These are phyloP conservation scores for Parnassius smintheus DNA, from an alignment of 2,888 invertebrate genomes.

Conservation along the genomic window DNA sequence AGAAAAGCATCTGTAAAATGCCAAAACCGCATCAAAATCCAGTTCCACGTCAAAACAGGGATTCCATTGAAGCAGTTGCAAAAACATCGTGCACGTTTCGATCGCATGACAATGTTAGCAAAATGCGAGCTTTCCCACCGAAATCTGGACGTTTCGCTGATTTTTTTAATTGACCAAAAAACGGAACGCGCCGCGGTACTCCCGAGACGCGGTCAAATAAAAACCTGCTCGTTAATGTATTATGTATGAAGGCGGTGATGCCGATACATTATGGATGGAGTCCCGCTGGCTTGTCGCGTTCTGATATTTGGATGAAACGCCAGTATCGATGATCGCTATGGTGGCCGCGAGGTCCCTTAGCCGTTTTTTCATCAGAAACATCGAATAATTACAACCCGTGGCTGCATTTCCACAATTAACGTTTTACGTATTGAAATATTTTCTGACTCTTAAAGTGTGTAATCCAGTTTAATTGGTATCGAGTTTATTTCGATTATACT, in stretches of 20 bases:
- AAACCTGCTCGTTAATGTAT: slow-evolving; percentile 77
- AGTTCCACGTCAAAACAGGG: slow-evolving; percentile 50
- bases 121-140: slow-evolving; percentile 70
- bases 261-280: slow-evolving; percentile 76
- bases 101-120: slow-evolving; percentile 54
- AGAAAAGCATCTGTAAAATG: slow-evolving; percentile 40
- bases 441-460: slow-evolving; percentile 16
- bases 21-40: slow-evolving; percentile 44
- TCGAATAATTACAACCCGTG: slow-evolving; percentile 39
- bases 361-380: slow-evolving; percentile 63
- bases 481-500: slow-evolving; percentile 7
- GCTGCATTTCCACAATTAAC: slow-evolving; percentile 33
- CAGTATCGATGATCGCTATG: slow-evolving; percentile 69
- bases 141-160: slow-evolving; percentile 58
- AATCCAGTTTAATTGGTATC: slow-evolving; percentile 18
- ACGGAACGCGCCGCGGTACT: slow-evolving; percentile 56
- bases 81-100: slow-evolving; percentile 59
- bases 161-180: slow-evolving; percentile 67
- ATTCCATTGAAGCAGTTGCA: slow-evolving; percentile 47
- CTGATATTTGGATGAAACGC: slow-evolving; percentile 72
- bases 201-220: slow-evolving; percentile 73
- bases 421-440: slow-evolving; percentile 22
- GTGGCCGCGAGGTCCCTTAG: slow-evolving; percentile 48
- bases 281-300: slow-evolving; percentile 66
- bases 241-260: slow-evolving; percentile 70